Base-by-base conservation (phyloP, 2,113 vertebrate genomes). In the Eulemur rufifrons region DNA sequence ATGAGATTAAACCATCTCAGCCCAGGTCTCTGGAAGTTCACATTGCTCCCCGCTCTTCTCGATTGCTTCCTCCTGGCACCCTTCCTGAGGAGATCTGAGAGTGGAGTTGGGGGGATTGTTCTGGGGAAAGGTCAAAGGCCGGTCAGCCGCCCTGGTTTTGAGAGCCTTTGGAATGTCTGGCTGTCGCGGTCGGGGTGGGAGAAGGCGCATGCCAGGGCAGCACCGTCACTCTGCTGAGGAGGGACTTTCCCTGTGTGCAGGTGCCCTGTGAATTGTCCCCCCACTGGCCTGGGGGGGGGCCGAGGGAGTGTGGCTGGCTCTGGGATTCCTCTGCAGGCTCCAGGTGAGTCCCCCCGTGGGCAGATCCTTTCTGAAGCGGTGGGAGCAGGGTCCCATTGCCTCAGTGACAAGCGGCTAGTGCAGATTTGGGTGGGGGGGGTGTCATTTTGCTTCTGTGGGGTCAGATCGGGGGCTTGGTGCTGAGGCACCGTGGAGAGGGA, bases 401-500 rank as follows among this genome's bases (percentile, higher is more conserved):
- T 85, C n/a, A 15, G 8, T 80, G 86, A 45, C 45, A 20, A 12
- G 81, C 92, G 81, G 17, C 39, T 17, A n/a, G n/a, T 6, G 7
- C 9, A 7, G 8, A 21, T 87, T 68, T 86, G 15, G 82, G n/a
- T 86, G 15, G 82, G n/a, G 34, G 15, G 32, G 10, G 52, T 69
- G 18, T 14, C 23, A 0, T 18, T 61, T 86, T 73, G 89, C 27
- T 59, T 18, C 37, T 89, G 78, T 50, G 29, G 54, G 89, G 74
- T 97, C 97, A 80, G 50, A 74, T 17, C 3, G 56, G 63, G 92
- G 87, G n/a, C 87, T 37, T 10, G 74, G 76, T 21, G 50, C 80
- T 89, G 74, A 95, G 84, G 47, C 73, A 4, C 37, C 4, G 37
- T 6, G 56, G 78, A 68, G 84, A 54, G 77, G 71, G 54, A 8